A percentile compares a stretch with the other conserved stretches of the same genome.
Conservation (phyloP, 1,140 invertebrate genomes). For the Himalopsyche phryganea region DNA sequence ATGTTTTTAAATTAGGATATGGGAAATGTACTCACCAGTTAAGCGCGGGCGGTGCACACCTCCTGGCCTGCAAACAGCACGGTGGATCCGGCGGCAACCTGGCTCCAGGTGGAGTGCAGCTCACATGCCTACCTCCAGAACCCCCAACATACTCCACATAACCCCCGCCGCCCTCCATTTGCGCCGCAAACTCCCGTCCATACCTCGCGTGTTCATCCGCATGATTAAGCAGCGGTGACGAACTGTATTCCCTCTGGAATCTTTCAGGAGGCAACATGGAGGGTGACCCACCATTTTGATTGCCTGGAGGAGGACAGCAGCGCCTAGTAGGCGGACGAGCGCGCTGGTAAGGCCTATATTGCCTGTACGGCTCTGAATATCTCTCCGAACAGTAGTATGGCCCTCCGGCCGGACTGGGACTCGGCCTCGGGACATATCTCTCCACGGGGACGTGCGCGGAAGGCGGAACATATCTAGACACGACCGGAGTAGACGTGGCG, state of each 20-base stretch:
- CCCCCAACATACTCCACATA: slow-evolving; percentile 58
- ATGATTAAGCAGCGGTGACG: slow-evolving; percentile 49
- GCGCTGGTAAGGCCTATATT: slow-evolving; percentile 47
- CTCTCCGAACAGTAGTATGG: slow-evolving; percentile 48
- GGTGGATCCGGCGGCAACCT: slow-evolving; percentile 48
- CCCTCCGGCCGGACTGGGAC: slow-evolving; percentile 50
- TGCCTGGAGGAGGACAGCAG: slow-evolving; percentile 52
- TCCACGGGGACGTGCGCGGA: slow-evolving; percentile 67
- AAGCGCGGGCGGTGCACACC: slow-evolving; percentile 52
- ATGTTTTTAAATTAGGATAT: too few species aligned
- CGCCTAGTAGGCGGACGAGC: slow-evolving; percentile 48
- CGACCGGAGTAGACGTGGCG: slow-evolving; percentile 15
- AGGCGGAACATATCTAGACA: slow-evolving; percentile 57
- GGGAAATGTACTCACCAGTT: slow-evolving; percentile 63
- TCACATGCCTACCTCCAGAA: slow-evolving; percentile 55
- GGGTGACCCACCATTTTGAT: slow-evolving; percentile 48
- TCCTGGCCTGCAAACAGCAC: slow-evolving; percentile 53
- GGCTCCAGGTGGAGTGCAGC: slow-evolving; percentile 54
- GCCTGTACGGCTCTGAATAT: slow-evolving; percentile 53
- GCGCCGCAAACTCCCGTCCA: slow-evolving; percentile 43
- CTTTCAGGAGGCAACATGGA: slow-evolving; percentile 43
- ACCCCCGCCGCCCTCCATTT: slow-evolving; percentile 38
- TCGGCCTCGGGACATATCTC: slow-evolving; percentile 62
- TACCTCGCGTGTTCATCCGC: slow-evolving; percentile 45
- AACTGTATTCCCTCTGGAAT: slow-evolving; percentile 44